A percentile compares a stretch with the other conserved stretches of the same genome.
These are phyloP conservation scores for Latheticus oryzae DNA, from an alignment of 2,888 invertebrate genomes.

Conservation along the genomic window DNA sequence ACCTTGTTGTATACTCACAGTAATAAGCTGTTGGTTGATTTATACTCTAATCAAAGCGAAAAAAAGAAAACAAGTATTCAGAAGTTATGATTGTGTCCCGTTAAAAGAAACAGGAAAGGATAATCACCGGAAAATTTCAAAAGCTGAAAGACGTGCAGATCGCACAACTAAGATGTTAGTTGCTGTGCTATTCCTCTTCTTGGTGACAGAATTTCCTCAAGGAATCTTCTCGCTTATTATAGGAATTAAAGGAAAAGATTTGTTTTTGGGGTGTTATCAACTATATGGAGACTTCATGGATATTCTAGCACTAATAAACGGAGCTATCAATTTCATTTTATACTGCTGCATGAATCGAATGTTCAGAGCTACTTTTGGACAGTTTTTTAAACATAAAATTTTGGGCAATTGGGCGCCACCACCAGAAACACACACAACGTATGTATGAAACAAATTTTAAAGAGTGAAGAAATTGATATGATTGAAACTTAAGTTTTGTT, in stretches of 20 bases:
- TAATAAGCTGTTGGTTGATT: conserved; percentile 78
- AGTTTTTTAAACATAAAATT: conserved; percentile 76
- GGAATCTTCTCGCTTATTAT: conserved; percentile 72
- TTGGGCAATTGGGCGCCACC: conserved; percentile 72
- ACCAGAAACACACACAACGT: conserved; percentile 75
- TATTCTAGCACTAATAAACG: conserved; percentile 88
- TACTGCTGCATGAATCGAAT: conserved; percentile 95
- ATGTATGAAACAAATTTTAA: conserved; percentile 66
- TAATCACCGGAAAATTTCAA: conserved; percentile 65
- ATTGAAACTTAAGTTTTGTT: conserved; percentile 12
- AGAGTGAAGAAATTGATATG: conserved; percentile 16
- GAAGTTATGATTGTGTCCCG: conserved; percentile 73
- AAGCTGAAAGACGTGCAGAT: conserved; percentile 81
- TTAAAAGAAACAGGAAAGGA: conserved; percentile 51
- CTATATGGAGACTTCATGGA: conserved; percentile 90
- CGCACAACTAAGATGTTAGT: conserved; percentile 91
- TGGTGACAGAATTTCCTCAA: conserved; percentile 88
- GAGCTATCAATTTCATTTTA: conserved; percentile 92
- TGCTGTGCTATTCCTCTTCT: conserved; percentile 86
- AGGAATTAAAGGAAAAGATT: conserved; percentile 74
- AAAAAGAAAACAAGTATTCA: conserved; percentile 76
- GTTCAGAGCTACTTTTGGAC: conserved; percentile 84
- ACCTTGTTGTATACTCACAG: conserved; percentile 81
- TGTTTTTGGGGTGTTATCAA: conserved; percentile 84
- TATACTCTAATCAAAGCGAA: conserved; percentile 81